Conservation (phyloP, 37 sponge, comb jelly and placozoan species). For the Bolinopsis microptera region DNA sequence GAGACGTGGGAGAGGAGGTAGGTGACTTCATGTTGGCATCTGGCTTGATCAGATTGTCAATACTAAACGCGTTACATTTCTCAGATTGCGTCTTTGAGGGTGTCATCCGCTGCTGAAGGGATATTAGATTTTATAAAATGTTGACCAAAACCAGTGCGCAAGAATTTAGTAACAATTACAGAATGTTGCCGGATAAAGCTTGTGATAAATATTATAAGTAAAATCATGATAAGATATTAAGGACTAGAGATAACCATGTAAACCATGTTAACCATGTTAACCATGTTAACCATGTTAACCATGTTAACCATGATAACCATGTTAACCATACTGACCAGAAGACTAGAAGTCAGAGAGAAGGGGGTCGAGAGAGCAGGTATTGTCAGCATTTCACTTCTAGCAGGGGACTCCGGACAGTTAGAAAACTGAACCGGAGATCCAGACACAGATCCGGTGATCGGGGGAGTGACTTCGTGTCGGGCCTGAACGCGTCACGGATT, state of each 20-base stretch:
- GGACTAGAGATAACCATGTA: too few relatives aligned
- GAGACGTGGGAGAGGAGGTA: background rate
- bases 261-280: too few relatives aligned
- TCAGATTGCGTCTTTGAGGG: background rate
- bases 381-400: background rate
- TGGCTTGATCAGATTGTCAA: constrained; percentile 18
- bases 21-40: background rate
- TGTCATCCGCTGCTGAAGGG: background rate
- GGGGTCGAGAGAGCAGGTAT: background rate
- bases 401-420: background rate
- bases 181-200: too few relatives aligned
- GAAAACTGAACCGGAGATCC: background rate
- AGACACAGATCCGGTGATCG: background rate
- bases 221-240: too few relatives aligned
- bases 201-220: too few relatives aligned
- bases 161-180: too few relatives aligned
- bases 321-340: background rate
- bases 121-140: background rate
- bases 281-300: too few relatives aligned
- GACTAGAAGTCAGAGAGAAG: background rate
- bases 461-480: background rate
- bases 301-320: too few relatives aligned
- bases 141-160: too few relatives aligned
- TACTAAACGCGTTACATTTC: background rate
- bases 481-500: too few relatives aligned